Conservation (phyloP, 2,888 invertebrate genomes). For the Loripinus fragilis region DNA sequence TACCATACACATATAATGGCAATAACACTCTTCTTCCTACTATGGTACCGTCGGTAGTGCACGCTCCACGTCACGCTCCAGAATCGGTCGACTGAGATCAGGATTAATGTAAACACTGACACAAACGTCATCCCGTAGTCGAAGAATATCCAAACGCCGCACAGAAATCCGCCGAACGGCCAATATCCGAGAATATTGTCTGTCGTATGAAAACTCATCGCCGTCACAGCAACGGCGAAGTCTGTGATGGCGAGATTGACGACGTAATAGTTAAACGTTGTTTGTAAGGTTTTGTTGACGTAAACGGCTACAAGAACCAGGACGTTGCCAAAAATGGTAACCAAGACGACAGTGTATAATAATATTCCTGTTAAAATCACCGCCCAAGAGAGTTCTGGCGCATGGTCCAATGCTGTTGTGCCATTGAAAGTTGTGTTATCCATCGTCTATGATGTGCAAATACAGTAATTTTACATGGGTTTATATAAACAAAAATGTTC, state of each 20-base stretch:
- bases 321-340: slow-evolving; percentile 78
- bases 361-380: slow-evolving; percentile 58
- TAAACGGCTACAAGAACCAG: slow-evolving; percentile 79
- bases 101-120: slow-evolving; percentile 77
- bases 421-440: neutral
- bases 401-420: neutral
- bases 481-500: too few species aligned
- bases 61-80: slow-evolving; percentile 76
- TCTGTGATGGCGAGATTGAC: slow-evolving; percentile 77
- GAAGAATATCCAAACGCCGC: slow-evolving; percentile 82
- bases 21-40: slow-evolving; percentile 62
- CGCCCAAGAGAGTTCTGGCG: slow-evolving; percentile 26
- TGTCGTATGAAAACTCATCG: slow-evolving; percentile 81
- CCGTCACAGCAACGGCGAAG: slow-evolving; percentile 77
- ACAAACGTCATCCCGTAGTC: slow-evolving; percentile 73
- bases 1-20: slow-evolving; percentile 70
- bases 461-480: too few species aligned
- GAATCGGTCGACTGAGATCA: slow-evolving; percentile 79
- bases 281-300: slow-evolving; percentile 78
- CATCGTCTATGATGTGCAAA: too few species aligned
- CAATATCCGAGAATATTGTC: slow-evolving; percentile 80
- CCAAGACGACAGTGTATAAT: slow-evolving; percentile 64
- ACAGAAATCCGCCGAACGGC: slow-evolving; percentile 80
- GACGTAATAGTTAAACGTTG: slow-evolving; percentile 78
- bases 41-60: slow-evolving; percentile 72